Conservation (phyloP, 2,113 vertebrate genomes). For the Scartelaos histophorus region DNA sequence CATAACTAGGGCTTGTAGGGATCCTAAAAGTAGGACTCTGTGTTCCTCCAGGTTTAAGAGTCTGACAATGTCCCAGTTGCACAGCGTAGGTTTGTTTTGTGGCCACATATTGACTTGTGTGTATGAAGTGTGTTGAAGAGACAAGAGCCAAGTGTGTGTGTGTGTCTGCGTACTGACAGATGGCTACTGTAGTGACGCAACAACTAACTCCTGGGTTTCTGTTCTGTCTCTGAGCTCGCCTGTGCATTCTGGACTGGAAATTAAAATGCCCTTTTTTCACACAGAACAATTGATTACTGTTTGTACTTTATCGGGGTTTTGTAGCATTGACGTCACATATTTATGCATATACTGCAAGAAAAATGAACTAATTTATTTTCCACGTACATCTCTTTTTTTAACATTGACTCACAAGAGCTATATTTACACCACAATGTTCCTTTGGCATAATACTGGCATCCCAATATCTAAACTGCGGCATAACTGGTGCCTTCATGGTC, state of each 20-base stretch:
- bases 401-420: too few species aligned
- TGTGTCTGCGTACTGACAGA: conserved; percentile 66
- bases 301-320: neutral
- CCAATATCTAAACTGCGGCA: too few species aligned
- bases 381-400: too few species aligned
- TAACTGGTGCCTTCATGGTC: too few species aligned
- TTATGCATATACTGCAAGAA: too few species aligned
- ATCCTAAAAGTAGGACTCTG: conserved; percentile 25
- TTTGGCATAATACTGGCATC: too few species aligned
- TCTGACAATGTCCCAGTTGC: conserved; percentile 1
- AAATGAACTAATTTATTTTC: too few species aligned
- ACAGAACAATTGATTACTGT: neutral
- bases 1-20: neutral
- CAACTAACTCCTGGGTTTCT: conserved; percentile 67
- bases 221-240: conserved; percentile 48
- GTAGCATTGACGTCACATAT: too few species aligned
- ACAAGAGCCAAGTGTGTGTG: conserved; percentile 50
- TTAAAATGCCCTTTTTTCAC: neutral
- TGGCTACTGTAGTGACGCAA: conserved; percentile 72
- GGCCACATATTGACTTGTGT: conserved; percentile 6
- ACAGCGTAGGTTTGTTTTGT: conserved; percentile 19
- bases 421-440: too few species aligned
- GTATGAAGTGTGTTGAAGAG: conserved; percentile 24
- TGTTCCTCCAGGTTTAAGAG: conserved; percentile 2
- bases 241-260: conserved; percentile 23